A percentile compares a stretch with the other conserved stretches of the same genome.
Conservation (phyloP, 2,888 invertebrate genomes). For the Oeneis ivallda region DNA sequence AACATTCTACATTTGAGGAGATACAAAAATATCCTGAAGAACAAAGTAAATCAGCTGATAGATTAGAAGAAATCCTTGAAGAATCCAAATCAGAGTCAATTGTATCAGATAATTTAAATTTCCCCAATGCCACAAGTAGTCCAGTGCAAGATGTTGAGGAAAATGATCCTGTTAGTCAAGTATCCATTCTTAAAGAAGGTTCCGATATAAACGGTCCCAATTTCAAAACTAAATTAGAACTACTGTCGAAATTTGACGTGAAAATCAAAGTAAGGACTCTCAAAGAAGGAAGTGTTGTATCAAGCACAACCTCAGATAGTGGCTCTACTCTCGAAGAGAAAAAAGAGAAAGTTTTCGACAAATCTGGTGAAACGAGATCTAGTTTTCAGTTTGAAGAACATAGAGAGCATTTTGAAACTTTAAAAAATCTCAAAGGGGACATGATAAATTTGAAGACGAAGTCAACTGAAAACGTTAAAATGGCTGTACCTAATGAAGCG, state of each 20-base stretch:
- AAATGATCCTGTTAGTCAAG: slow-evolving; percentile 50
- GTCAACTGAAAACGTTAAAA: slow-evolving; percentile 67
- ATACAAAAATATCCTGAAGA: slow-evolving; percentile 29
- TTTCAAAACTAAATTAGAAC: slow-evolving; percentile 73
- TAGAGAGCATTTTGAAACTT: slow-evolving; percentile 56
- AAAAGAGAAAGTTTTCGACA: slow-evolving; percentile 45
- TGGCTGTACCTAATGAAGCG: slow-evolving; percentile 75
- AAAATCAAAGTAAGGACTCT: slow-evolving; percentile 77
- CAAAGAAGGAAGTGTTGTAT: slow-evolving; percentile 64
- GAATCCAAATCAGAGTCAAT: slow-evolving; percentile 44
- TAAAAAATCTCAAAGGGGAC: slow-evolving; percentile 52
- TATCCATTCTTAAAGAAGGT: slow-evolving; percentile 50
- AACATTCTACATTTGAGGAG: slow-evolving; percentile 24
- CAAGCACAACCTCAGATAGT: slow-evolving; percentile 68
- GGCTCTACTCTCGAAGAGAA: slow-evolving; percentile 56
- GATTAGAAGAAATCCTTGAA: slow-evolving; percentile 50
- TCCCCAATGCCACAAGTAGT: slow-evolving; percentile 47
- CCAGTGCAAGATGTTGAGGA: slow-evolving; percentile 49
- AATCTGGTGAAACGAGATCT: slow-evolving; percentile 45
- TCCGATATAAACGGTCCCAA: slow-evolving; percentile 49
- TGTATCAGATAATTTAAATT: slow-evolving; percentile 47
- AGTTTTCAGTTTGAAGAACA: slow-evolving; percentile 56
- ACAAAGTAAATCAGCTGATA: slow-evolving; percentile 38
- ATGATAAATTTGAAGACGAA: slow-evolving; percentile 58
- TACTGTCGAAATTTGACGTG: slow-evolving; percentile 79